Base-by-base conservation (phyloP, 1,140 invertebrate species). In the Orius laevigatus region DNA sequence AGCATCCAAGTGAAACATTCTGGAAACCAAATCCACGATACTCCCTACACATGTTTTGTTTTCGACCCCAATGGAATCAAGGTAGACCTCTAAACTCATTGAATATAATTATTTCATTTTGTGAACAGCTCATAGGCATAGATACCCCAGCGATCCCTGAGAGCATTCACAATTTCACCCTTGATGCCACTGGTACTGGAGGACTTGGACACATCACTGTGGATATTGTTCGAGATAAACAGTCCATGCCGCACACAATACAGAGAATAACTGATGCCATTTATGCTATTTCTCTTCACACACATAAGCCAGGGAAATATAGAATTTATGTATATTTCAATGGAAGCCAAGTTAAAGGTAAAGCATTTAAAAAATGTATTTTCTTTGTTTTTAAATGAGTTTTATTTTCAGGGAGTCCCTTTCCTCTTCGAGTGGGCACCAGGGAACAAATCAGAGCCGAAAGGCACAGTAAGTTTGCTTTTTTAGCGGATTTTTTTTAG, bases 41-140 rank as follows among this genome's bases (percentile, higher is more conserved):
- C 90, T 46, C 94, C 94, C 2, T 98, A 96, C 66, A 87, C 84
- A 1, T 97, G 94, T 61, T 88, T 93, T 60, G 93, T 98, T 0
- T 98, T 93, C 58, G 93, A 98, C 66, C 85, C 93, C 1, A 80
- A 87, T 53, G 83, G 86, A 11, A 80, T 95, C 11, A 78, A 82
- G 50, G 79, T 90, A 44, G 70, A 18, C 45, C 18, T n/a, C 25
- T 5, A 20, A 44, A 49, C 11, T 18, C n/a, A 44, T 42, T 20
- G 11, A 12, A 12, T 38, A 16, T 10, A 38, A n/a, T 12, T 4
- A 38, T 12, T 38, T 10, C 10, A 38, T n/a, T 38, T 38, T 38
- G 3, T 38, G 4, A 60, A 1, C 53, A 78, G 71, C 56, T 82
- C 2, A 62, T 71, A 16, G 75, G 78, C 4, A 65, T 77, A 2